These are phyloP conservation scores for Neuroscelio doddi DNA, from an alignment of 2,888 invertebrate species.

Conservation along the genomic window DNA sequence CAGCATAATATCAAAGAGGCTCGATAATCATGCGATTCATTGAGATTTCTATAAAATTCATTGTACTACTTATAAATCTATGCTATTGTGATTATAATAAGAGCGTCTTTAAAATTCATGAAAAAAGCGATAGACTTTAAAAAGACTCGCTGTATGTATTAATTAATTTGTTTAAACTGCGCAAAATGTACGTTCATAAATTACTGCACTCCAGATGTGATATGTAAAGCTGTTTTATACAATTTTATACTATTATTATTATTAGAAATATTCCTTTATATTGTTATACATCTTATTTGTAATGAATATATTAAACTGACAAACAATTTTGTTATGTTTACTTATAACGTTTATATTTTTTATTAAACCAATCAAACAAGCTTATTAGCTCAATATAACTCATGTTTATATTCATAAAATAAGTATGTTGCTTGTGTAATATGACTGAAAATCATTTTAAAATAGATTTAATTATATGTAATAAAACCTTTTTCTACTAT, in stretches of 20 bases:
- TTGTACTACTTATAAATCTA: constrained; percentile 4
- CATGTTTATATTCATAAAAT: too few species aligned
- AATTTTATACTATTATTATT: constrained; percentile 65
- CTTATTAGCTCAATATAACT: too few species aligned
- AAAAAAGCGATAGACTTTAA: constrained; percentile 17
- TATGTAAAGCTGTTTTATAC: constrained; percentile 71
- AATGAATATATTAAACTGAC: constrained; percentile 59
- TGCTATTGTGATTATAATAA: constrained; percentile 24
- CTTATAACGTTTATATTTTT: not conserved
- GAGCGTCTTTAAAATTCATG: constrained; percentile 13
- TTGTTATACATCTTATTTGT: constrained; percentile 59
- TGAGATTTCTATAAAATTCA: constrained; percentile 28
- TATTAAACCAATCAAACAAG: not conserved
- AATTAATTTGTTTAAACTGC: constrained; percentile 21
- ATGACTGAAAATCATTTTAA: too few species aligned
- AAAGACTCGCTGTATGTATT: constrained; percentile 24
- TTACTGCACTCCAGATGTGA: constrained; percentile 69
- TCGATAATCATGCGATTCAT: constrained; percentile 4
- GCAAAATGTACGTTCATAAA: constrained; percentile 48
- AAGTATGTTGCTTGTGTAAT: too few species aligned
- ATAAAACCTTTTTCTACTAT: too few species aligned
- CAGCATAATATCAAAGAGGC: constrained; percentile 2
- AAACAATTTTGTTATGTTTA: constrained; percentile 32
- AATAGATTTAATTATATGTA: too few species aligned
- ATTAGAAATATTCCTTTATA: constrained; percentile 63